phyloP scores from a whole-genome alignment of 2,113 vertebrate genomes.

The Paedocypris sp. region DNA sequence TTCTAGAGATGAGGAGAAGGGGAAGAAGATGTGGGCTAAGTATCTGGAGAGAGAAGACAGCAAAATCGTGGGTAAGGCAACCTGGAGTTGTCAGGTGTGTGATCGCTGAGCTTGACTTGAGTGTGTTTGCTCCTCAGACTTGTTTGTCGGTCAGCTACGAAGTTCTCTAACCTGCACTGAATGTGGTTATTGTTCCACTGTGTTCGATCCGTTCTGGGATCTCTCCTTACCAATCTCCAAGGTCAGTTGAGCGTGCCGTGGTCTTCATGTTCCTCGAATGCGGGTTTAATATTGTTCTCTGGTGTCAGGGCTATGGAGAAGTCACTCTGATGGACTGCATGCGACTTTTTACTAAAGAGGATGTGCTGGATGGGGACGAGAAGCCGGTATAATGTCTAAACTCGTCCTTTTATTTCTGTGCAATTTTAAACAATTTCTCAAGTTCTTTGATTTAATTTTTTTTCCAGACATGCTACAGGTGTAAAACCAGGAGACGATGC shows the following conservation, averaged over 20 bases:
- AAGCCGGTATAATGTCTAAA: constrained; percentile 72
- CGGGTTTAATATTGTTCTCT: no score
- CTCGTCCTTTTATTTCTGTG: no score
- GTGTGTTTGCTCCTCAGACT: constrained; percentile 59
- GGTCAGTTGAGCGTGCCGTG: constrained; percentile 53
- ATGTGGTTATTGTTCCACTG: constrained; percentile 92
- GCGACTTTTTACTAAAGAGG: constrained; percentile 97
- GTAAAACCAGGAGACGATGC: constrained; percentile 87
- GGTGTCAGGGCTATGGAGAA: constrained; percentile 73
- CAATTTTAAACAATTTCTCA: no score
- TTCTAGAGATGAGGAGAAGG: constrained; percentile 85
- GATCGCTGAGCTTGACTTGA: neutral
- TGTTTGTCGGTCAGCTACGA: constrained; percentile 95
- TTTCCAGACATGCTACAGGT: constrained; percentile 83
- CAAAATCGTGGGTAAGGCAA: constrained; percentile 78
- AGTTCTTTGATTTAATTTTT: neutral
- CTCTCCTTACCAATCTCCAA: constrained; percentile 91
- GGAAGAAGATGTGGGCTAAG: constrained; percentile 91
- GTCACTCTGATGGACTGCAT: constrained; percentile 93
- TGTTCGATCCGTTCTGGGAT: constrained; percentile 98
- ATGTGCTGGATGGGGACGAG: constrained; percentile 89
- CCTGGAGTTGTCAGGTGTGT: neutral
- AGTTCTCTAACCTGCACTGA: constrained; percentile 90
- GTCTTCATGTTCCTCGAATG: no score
- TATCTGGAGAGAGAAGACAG: constrained; percentile 93